phyloP scores from a whole-genome alignment of 37 sponge, comb jelly and placozoan genomes.

The Bolinopsis microptera region DNA sequence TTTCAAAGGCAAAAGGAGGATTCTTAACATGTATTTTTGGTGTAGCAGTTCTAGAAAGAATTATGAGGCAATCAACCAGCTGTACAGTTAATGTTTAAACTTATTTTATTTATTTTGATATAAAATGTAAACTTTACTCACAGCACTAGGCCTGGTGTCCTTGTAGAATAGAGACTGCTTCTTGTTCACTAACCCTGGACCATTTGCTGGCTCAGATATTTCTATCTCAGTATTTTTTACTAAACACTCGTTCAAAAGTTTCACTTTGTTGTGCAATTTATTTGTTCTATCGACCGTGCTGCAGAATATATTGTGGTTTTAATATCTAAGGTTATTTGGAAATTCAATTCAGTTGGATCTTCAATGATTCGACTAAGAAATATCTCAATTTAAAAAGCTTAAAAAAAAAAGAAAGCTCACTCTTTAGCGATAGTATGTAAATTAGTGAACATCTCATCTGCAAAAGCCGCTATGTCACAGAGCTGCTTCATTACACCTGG shows the following conservation, averaged over 20 bases:
- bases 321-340: too few relatives aligned
- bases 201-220: background rate
- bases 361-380: background rate
- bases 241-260: background rate
- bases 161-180: constrained; percentile 6
- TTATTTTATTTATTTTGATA: background rate
- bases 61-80: background rate
- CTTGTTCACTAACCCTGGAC: constrained; percentile 3
- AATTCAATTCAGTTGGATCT: too few relatives aligned
- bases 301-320: too few relatives aligned
- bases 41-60: too few relatives aligned
- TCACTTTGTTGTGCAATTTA: background rate
- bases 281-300: constrained; percentile 1
- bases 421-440: constrained; percentile 19
- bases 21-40: too few relatives aligned
- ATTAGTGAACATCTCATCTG: constrained; percentile 7
- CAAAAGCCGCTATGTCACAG: background rate
- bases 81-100: background rate
- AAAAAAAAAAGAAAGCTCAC: too few relatives aligned
- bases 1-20: too few relatives aligned
- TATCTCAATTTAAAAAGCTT: background rate
- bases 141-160: background rate
- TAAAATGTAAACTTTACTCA: background rate
- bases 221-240: background rate
- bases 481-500: constrained; percentile 41